Conservation (phyloP, 1,140 invertebrate species). For the Ectropis grisescens region DNA sequence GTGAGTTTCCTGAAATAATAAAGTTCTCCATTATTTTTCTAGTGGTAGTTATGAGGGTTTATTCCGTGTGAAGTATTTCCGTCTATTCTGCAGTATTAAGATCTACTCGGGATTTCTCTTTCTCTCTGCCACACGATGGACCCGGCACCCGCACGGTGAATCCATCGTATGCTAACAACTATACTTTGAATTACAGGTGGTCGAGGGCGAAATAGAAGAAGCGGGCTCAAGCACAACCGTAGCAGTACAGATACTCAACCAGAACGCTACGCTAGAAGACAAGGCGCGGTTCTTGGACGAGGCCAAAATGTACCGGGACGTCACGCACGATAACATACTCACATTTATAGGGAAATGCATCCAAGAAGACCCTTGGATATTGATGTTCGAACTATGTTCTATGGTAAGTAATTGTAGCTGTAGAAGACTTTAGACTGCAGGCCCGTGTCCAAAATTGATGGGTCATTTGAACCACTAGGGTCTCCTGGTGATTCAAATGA, state of each 20-base stretch:
- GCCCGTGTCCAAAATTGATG: no score
- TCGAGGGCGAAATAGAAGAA: conserved; percentile 75
- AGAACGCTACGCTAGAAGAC: conserved; percentile 75
- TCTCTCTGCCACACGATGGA: no score
- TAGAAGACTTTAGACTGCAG: no score
- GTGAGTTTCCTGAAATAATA: no score
- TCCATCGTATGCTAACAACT: background rate
- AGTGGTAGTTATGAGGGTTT: no score
- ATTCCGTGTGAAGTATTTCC: no score
- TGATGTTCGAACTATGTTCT: conserved; percentile 74
- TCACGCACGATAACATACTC: conserved; percentile 72
- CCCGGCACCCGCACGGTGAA: no score
- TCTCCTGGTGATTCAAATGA: no score
- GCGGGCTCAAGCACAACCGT: conserved; percentile 35
- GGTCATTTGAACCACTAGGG: no score
- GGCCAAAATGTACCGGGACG: conserved; percentile 72
- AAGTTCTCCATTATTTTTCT: no score
- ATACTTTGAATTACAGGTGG: conserved; percentile 62
- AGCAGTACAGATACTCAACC: conserved; percentile 78
- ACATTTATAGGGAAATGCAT: conserved; percentile 67
- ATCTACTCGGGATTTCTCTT: no score
- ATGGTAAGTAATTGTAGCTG: conserved; percentile 38
- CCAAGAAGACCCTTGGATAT: conserved; percentile 73
- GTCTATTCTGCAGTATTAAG: no score
- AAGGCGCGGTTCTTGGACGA: conserved; percentile 79